Percentiles rank a stretch among this genome's conserved stretches.
phyloP scores from a whole-genome alignment of 2,113 vertebrate genomes.

The Anser brachyrhynchus region DNA sequence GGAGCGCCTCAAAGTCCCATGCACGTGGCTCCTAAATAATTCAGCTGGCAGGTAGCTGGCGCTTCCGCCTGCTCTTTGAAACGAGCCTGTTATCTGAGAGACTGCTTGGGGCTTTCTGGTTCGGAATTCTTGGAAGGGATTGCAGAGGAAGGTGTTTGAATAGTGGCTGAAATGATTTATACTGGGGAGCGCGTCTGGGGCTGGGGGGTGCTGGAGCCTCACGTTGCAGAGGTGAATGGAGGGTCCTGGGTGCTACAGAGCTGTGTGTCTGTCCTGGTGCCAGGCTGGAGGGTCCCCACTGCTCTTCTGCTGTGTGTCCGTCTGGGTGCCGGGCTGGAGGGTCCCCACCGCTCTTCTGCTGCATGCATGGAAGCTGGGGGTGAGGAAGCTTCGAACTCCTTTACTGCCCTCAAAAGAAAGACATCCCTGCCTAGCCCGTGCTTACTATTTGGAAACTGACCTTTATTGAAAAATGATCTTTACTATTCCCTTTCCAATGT shows the following conservation, averaged over 20 bases:
- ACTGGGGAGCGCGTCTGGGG: not conserved
- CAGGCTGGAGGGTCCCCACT: not conserved
- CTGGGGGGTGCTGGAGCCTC: not conserved
- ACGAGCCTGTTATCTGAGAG: not conserved
- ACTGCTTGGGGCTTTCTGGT: not conserved
- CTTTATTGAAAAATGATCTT: not conserved
- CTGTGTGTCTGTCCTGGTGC: no score
- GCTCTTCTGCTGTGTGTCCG: not conserved
- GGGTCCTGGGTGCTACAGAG: no score
- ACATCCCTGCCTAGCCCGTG: not conserved
- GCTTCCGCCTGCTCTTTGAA: not conserved
- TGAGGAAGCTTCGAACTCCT: not conserved
- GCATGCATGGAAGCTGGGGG: not conserved
- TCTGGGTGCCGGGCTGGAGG: not conserved
- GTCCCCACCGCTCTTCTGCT: not conserved
- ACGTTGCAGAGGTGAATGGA: accelerated
- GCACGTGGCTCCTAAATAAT: not conserved
- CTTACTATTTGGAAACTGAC: not conserved
- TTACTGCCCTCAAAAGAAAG: not conserved
- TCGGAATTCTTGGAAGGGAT: not conserved
- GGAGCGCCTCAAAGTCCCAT: not conserved
- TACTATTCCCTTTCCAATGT: not conserved
- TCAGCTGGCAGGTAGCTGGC: not conserved
- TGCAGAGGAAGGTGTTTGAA: not conserved
- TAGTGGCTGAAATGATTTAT: not conserved